Conservation (phyloP, 2,113 vertebrate species). For the Dunckerocampus dactyliophorus region DNA sequence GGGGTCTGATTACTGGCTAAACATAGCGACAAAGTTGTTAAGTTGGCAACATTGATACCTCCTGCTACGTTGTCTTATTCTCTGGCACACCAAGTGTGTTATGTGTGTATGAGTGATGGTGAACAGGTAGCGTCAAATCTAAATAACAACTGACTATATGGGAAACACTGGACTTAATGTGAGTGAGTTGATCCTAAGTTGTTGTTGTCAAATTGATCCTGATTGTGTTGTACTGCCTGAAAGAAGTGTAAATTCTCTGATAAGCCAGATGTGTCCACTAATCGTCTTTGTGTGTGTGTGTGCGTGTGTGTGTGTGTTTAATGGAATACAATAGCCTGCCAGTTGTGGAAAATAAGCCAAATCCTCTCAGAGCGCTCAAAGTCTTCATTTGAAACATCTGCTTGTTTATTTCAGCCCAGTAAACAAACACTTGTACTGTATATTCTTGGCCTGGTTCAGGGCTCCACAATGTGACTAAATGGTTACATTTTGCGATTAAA, state of each 20-base stretch:
- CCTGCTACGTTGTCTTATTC: too few relatives aligned
- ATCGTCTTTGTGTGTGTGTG: conserved; percentile 43
- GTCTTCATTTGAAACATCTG: conserved; percentile 63
- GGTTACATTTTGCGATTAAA: too few relatives aligned
- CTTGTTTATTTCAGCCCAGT: conserved; percentile 43
- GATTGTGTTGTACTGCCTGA: not conserved
- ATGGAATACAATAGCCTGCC: conserved; percentile 11
- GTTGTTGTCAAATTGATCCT: not conserved
- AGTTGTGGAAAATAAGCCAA: conserved; percentile 34
- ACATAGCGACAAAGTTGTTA: too few relatives aligned
- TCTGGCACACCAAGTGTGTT: too few relatives aligned
- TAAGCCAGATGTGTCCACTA: conserved; percentile 27
- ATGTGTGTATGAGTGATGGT: too few relatives aligned
- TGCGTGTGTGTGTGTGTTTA: conserved; percentile 11
- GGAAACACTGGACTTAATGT: too few relatives aligned
- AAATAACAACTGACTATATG: not conserved
- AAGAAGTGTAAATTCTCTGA: conserved; percentile 13
- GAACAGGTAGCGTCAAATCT: not conserved
- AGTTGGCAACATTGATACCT: too few relatives aligned
- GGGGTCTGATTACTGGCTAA: too few relatives aligned
- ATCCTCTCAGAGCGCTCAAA: conserved; percentile 46
- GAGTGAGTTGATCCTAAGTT: not conserved
- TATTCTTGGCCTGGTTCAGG: too few relatives aligned
- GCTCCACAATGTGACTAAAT: too few relatives aligned
- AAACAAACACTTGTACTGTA: not conserved